phyloP scores from a whole-genome alignment of 2,113 vertebrate genomes.

The Leuciscus idus region DNA sequence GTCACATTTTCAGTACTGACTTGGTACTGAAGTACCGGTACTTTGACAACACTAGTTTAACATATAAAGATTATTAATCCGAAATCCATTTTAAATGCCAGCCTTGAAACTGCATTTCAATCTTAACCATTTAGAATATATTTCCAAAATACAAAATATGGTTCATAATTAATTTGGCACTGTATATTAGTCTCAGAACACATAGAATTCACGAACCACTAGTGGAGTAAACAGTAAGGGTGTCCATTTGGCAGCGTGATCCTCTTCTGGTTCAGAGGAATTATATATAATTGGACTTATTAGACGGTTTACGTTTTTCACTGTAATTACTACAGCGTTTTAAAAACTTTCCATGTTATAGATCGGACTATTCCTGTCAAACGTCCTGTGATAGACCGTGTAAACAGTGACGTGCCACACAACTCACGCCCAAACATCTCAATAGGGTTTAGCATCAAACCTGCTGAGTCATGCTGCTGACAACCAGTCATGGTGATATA shows the following conservation, averaged over 20 bases:
- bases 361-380: neutral
- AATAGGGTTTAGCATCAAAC: neutral
- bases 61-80: neutral
- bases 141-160: neutral
- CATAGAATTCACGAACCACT: neutral
- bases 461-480: conserved; percentile 11
- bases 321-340: neutral
- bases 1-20: too few relatives aligned
- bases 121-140: neutral
- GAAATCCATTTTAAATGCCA: neutral
- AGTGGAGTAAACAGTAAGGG: neutral
- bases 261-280: neutral
- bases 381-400: neutral
- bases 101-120: neutral
- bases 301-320: neutral
- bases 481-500: conserved; percentile 4
- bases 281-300: neutral
- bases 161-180: neutral
- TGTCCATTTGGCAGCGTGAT: neutral
- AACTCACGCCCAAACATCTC: neutral
- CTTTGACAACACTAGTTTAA: too few relatives aligned
- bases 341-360: neutral
- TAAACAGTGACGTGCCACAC: neutral
- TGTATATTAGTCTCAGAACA: neutral
- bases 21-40: too few relatives aligned